Evolutionary conservation across 2,113 vertebrate species (phyloP), one percentile per base, ranked within the genome.

Genomic region (Rhea pennata): DNA sequence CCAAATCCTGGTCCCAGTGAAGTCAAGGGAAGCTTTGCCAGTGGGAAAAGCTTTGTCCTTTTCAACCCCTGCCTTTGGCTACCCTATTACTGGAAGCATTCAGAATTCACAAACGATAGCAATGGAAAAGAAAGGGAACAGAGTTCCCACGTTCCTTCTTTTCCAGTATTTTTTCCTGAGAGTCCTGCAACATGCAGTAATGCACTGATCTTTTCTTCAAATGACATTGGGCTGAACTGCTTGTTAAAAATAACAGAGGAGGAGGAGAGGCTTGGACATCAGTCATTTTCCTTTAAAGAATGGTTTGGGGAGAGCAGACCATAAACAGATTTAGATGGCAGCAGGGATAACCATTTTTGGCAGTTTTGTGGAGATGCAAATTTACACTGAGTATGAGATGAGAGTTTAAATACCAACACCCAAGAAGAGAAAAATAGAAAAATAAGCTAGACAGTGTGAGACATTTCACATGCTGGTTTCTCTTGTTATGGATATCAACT

Each of bases 191-290:
- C 58, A 79, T 2, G 1, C 48, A 92, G 91, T 48, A 93, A 85
- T 27, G 81, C 46, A 74, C 61, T 58, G 81, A 95, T 90, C 91
- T 84, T 90, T 93, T 91, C 84, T 92, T 77, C 75, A 85, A 87
- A 88, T 0, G 36, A 64, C 84, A 77, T 73, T 9, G 24, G 51
- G 31, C 85, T 87, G 76, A 91, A 74, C 22, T 77, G 82, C 76
- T 78, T 87, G 66, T 96, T 96, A 94, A 93, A 96, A 97, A 95
- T 95, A 96, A 95, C 84, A 85, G 86, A 86, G 70, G 54, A 88
- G 90, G n/a, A 88, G 89, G 92, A 94, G 75, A 90, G 75, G 31
- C 58, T 94, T 93, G 78, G 80, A 90, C 93, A 92, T 93, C 91
- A 93, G 83, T 86, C 61, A 76, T 75, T 87, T 84, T 88, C 84